Evolutionary conservation across 2,797 vertebrate species (phyloP), one percentile per base, ranked within the genome.

Genomic region (Anisognathus igniventris): DNA sequence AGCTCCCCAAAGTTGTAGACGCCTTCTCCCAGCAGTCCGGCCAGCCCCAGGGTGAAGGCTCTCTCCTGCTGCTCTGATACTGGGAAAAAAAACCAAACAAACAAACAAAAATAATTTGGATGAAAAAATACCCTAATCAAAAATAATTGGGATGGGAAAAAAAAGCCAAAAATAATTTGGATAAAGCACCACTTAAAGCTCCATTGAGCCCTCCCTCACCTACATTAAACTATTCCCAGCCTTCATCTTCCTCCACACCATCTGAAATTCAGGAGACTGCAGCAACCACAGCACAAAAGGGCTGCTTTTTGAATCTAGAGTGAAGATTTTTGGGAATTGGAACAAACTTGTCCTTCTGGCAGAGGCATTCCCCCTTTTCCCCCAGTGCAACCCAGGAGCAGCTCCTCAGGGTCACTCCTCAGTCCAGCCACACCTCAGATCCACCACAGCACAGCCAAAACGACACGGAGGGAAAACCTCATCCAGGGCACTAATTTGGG

Each of bases 1-100:
- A 99, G 98, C 96, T 99, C 99, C 91, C 99, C 99, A 1, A 99
- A 99, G 97, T 99, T 99, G 96, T 99, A 99, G 78, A 99, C 99
- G 3, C 99, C 99, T 96, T 99, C 99, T 24, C 99, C 99, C 19
- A 99, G 93, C 40, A 99, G 98, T 53, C 99, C 99, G 0, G 99
- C 99, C 91, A 99, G 97, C 1, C 99, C 99, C 81, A 99, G 96
- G 0, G 99, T 99, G 96, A 99, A 99, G 10, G 99, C 99, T 97
- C 99, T 97, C 95, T 99, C 99, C 96, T 99, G 99, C 86, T 99
- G 99, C 97, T 99, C 99, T 0, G 99, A 98, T 73, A 99, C 99
- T 99, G 96, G 3, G 4, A n/a, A 21, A 22, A 54, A 30, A 6
- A 17, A 2, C 0, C 1, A 40, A 10, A 35, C 7, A 35, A 35